Evolutionary conservation across 2,113 vertebrate genomes (phyloP).

Genomic region (Rhabdornis inornatus): DNA sequence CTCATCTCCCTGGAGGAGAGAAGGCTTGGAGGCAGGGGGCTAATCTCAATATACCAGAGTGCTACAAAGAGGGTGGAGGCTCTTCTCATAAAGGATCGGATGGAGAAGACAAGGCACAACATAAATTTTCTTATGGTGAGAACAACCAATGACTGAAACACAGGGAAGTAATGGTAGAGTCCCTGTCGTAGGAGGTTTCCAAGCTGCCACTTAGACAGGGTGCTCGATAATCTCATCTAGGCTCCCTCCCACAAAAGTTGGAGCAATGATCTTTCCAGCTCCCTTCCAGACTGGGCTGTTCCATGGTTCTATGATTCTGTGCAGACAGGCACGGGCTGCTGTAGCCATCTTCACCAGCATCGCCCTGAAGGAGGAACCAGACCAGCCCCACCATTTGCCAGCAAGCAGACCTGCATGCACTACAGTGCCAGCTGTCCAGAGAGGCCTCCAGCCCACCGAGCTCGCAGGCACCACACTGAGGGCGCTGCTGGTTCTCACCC

Average conservation of each 20-base stretch:
- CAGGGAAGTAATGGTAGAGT: accelerated
- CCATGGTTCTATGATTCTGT: accelerated
- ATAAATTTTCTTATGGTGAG: neutral
- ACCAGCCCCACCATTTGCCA: neutral
- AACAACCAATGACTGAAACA: neutral
- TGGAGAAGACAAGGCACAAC: neutral
- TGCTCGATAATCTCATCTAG: neutral
- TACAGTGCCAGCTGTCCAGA: accelerated
- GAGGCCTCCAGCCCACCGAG: neutral
- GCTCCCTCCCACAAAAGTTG: accelerated
- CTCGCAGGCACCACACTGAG: accelerated
- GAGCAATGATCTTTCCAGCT: neutral
- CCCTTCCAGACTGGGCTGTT: neutral
- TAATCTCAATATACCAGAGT: neutral
- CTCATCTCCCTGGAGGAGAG: neutral
- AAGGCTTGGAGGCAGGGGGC: neutral
- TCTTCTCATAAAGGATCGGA: neutral
- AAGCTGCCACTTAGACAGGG: neutral
- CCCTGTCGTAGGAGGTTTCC: neutral
- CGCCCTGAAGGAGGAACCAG: neutral
- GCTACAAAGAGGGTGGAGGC: neutral
- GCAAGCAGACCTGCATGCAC: accelerated
- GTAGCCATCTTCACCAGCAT: neutral
- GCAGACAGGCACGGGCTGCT: neutral
- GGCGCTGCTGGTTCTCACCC: accelerated